Base-by-base conservation (phyloP, 2,113 vertebrate genomes). In the Nerophis lumbriciformis region DNA sequence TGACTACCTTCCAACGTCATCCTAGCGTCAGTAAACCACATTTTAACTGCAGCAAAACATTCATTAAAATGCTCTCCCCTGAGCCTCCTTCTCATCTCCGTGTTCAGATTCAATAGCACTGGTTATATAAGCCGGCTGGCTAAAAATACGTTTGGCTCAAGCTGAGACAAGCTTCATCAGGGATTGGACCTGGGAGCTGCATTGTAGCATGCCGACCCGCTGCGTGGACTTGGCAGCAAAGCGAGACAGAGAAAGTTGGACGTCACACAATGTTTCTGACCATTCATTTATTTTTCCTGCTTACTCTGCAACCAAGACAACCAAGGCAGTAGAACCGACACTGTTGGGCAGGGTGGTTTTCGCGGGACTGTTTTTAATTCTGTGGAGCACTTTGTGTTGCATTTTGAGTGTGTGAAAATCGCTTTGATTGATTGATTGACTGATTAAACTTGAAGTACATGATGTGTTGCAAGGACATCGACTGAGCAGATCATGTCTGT, bases 121-220 rank as follows among this genome's bases (percentile, higher is more conserved):
- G 13, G 78, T 90, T 91, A 86, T 76, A 85, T 87, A 90, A 89
- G 72, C 14, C 61, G 1, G 54, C 44, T 37, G 55, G 71, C 83
- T 90, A 91, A 91, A 90, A 90, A 91, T 90, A 89, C 74, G 55
- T 39, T 60, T 45, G 62, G 75, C 69, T 79, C 21, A 72, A 72
- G 81, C 78, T 79, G 76, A 79, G 87, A 3, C 42, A 12, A 45
- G 42, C 42, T 83, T 84, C 72, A 87, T 81, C 69, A 78, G 77
- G 45, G 57, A 66, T 64, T 3, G 64, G 72, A 80, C 71, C 65
- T 37, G 47, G 53, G 69, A 68, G 49, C 47, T 47, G 73, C 68
- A 73, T 75, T 51, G 61, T 66, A 73, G 71, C 61, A 53, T 38
- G 66, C 70, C 4, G 35, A 67, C 55, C 49, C 48, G 67, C 66